These are phyloP conservation scores for Glandiceps talaboti DNA, from an alignment of 53 echinoderm and acorn worm genomes.

Conservation along the genomic window DNA sequence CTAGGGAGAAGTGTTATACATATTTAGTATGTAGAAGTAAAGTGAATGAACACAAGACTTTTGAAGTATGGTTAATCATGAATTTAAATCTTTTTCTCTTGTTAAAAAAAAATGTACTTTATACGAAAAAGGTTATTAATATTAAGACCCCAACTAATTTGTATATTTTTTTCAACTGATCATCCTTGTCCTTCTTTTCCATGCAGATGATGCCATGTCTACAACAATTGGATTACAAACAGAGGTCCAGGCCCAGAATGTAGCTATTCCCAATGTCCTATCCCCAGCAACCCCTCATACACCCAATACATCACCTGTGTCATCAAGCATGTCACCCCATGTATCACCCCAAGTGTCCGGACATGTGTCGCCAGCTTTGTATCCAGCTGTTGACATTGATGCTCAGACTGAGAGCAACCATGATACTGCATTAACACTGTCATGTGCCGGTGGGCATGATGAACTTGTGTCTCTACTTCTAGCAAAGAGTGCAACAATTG, in stretches of 20 bases:
- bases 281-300: conserved; percentile 26
- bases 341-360: neutral
- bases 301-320: conserved; percentile 33
- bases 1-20: too few species aligned
- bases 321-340: conserved; percentile 20
- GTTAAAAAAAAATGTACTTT: neutral
- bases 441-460: conserved; percentile 93
- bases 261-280: conserved; percentile 7
- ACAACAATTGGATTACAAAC: neutral
- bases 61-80: too few species aligned
- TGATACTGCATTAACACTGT: conserved; percentile 92
- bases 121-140: too few species aligned
- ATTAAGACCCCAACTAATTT: too few species aligned
- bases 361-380: neutral
- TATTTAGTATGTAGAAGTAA: too few species aligned
- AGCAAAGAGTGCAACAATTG: conserved; percentile 77
- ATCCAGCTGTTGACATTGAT: conserved; percentile 85
- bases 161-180: too few species aligned
- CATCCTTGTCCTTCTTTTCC: neutral
- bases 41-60: too few species aligned
- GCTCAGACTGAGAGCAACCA: conserved; percentile 99
- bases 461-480: conserved; percentile 86
- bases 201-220: neutral
- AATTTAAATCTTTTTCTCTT: too few species aligned
- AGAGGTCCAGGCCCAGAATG: neutral